phyloP scores from a whole-genome alignment of 2,113 vertebrate species.

The Colistium nudipinnis region DNA sequence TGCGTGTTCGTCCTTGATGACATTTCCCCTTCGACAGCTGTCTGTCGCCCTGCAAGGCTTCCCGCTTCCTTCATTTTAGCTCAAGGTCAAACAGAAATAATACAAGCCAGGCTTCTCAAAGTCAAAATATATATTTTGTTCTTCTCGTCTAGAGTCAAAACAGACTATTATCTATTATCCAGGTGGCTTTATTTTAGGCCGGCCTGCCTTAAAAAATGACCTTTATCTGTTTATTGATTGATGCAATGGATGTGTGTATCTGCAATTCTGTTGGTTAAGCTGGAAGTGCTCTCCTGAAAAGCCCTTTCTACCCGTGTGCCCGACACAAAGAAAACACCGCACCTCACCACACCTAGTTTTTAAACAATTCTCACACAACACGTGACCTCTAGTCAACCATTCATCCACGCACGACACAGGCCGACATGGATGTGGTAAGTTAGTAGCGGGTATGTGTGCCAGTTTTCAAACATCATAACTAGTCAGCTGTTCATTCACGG shows the following conservation, averaged over 20 bases:
- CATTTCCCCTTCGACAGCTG: constrained; percentile 27
- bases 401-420: constrained; percentile 29
- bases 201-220: constrained; percentile 25
- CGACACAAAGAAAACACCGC: constrained; percentile 37
- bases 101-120: constrained; percentile 4
- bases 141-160: constrained; percentile 34
- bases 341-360: constrained; percentile 51
- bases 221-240: constrained; percentile 63
- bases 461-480: constrained; percentile 33
- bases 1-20: constrained; percentile 23
- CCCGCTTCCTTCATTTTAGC: constrained; percentile 35
- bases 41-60: constrained; percentile 25
- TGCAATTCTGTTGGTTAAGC: constrained; percentile 28
- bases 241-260: constrained; percentile 49
- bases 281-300: constrained; percentile 28
- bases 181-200: constrained; percentile 2
- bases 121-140: constrained; percentile 14
- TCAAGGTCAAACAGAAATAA: constrained; percentile 31
- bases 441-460: constrained; percentile 8
- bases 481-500: constrained; percentile 48
- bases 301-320: constrained; percentile 21
- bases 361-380: constrained; percentile 47
- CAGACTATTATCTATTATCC: constrained; percentile 7
- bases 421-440: constrained; percentile 7
- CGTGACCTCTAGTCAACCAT: constrained; percentile 51